Conservation (phyloP, 1,140 invertebrate genomes). For the Drosophila takahashii region DNA sequence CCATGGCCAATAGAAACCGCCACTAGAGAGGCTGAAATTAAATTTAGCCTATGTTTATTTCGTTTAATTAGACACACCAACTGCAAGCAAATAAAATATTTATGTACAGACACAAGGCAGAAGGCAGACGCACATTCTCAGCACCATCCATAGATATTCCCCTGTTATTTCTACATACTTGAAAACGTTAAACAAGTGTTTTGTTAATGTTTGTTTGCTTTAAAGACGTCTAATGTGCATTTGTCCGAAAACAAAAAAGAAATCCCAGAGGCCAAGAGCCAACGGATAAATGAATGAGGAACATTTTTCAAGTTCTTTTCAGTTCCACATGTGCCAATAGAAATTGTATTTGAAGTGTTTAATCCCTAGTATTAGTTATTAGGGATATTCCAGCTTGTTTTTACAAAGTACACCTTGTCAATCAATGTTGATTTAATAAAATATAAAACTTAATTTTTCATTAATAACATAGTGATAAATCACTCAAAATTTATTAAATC, state of each 20-base stretch:
- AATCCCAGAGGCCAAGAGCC: constrained; percentile 41
- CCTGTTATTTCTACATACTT: constrained; percentile 68
- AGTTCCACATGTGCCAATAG: constrained; percentile 29
- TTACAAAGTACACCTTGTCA: background rate
- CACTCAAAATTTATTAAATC: too few species aligned
- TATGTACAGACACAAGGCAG: constrained; percentile 58
- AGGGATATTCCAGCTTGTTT: background rate
- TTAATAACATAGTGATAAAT: too few species aligned
- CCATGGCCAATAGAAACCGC: constrained; percentile 52
- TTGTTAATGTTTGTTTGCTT: constrained; percentile 80
- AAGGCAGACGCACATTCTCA: constrained; percentile 29
- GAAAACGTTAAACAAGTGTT: constrained; percentile 81
- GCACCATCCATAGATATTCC: constrained; percentile 18
- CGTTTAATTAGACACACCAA: constrained; percentile 77
- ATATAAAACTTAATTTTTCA: too few species aligned
- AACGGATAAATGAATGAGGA: constrained; percentile 37
- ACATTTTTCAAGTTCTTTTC: constrained; percentile 63
- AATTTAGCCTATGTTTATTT: constrained; percentile 79
- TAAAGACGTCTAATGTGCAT: constrained; percentile 73
- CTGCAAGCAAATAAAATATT: constrained; percentile 81
- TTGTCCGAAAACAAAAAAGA: constrained; percentile 23
- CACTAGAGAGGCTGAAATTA: constrained; percentile 68
- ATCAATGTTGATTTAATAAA: background rate
- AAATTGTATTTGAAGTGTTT: constrained; percentile 22
- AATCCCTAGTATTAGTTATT: constrained; percentile 22